Conservation (phyloP, 2,888 invertebrate species). For the Meteorus colon region DNA sequence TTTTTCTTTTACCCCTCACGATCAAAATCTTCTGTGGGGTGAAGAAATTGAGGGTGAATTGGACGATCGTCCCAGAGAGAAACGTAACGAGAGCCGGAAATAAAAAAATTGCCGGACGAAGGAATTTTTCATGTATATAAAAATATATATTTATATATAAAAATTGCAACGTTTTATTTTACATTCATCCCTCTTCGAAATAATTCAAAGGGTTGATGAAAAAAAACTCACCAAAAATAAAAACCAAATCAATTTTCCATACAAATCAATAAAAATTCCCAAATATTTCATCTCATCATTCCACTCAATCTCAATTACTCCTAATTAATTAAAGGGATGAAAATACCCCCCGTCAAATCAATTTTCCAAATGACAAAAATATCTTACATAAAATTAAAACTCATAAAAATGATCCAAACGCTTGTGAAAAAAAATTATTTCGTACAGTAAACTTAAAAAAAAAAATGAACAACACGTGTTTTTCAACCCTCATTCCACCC, state of each 20-base stretch:
- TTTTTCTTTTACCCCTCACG: conserved; percentile 27
- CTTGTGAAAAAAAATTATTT: not conserved
- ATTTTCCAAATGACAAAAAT: too few relatives aligned
- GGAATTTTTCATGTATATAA: not conserved
- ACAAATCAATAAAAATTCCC: too few relatives aligned
- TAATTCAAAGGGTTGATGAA: too few relatives aligned
- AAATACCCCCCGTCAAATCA: too few relatives aligned
- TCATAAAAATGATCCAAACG: too few relatives aligned
- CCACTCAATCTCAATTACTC: too few relatives aligned
- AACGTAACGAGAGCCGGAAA: conserved; percentile 37
- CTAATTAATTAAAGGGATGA: too few relatives aligned
- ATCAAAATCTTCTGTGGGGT: conserved; percentile 38
- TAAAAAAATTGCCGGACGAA: conserved; percentile 33
- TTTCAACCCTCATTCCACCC: not conserved
- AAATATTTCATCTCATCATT: too few relatives aligned
- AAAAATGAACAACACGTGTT: not conserved
- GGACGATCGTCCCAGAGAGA: conserved; percentile 32
- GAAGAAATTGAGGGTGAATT: conserved; percentile 39
- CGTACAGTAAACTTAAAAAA: not conserved
- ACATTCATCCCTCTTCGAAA: too few relatives aligned
- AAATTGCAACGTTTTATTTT: not conserved
- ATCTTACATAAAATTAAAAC: too few relatives aligned
- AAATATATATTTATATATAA: not conserved
- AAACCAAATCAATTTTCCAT: too few relatives aligned
- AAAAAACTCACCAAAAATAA: too few relatives aligned